Base-by-base conservation (phyloP, 1,140 invertebrate genomes). In the Asobara japonica region DNA sequence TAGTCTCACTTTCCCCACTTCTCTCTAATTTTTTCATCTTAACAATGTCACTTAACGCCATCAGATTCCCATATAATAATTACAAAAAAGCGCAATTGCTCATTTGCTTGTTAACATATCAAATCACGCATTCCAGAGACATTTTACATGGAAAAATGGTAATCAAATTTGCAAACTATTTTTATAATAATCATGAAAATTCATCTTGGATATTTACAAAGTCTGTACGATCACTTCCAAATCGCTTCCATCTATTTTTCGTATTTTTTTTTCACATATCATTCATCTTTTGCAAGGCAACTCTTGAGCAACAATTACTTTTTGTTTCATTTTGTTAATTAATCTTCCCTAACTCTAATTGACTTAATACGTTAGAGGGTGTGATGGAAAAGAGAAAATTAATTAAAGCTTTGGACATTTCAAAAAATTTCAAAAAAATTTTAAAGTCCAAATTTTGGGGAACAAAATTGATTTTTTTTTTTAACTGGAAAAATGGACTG, bases 191-290 rank as follows among this genome's bases (percentile, higher is more conserved):
- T 73, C 75, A 74, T 75, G 71, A 75, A 79, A 79, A 78, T 80
- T 77, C 73, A 77, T 74, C 78, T 80, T 77, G 81, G 78, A 79
- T 84, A 84, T 84, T 83, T 84, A 84, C 83, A 84, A 78, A 82
- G 79, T 80, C 74, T 73, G 73, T 74, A 77, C 79, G 81, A 78
- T 79, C 80, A 33, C 75, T 79, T 81, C 77, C 80, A 80, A 82
- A 83, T 82, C 82, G 76, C 70, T 76, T 62, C 29, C 25, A 27
- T 30, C 18, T 25, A 25, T 56, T 56, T 56, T 56, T 56, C 51
- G 25, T 45, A 56, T 56, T 56, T 56, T 18, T 56, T 56, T 27
- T 25, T 56, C n/a, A n/a, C n/a, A n/a, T 36, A 36, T 36, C 11
- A 36, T 56, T 56, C 11, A 10, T 25, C 22, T 70, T 56, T 73